Evolutionary conservation across 2,888 invertebrate genomes (phyloP).

Genomic region (Drosophila infuscata): DNA sequence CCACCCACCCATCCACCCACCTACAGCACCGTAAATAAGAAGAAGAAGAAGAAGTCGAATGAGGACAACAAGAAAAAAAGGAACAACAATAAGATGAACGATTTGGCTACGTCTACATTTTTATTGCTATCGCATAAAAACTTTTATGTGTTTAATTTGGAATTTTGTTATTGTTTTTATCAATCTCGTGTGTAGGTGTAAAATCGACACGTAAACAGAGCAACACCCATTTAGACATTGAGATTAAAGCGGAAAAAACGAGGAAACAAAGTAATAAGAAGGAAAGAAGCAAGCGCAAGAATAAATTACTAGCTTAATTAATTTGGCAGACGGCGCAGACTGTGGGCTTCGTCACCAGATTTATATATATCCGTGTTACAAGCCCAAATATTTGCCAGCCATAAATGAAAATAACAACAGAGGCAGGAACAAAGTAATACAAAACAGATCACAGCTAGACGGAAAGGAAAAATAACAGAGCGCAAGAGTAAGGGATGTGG

Average conservation of each 20-base stretch:
- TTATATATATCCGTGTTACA: constrained; percentile 61
- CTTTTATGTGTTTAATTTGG: constrained; percentile 82
- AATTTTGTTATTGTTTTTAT: constrained; percentile 82
- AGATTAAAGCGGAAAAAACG: constrained; percentile 20
- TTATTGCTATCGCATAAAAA: constrained; percentile 78
- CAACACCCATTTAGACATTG: constrained; percentile 53
- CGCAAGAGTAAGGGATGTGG: constrained; percentile 2
- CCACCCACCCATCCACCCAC: constrained; percentile 32
- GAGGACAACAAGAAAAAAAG: constrained; percentile 5
- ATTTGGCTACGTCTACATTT: constrained; percentile 69
- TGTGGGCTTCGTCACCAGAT: constrained; percentile 65
- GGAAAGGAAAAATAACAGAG: neutral
- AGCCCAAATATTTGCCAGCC: constrained; percentile 66
- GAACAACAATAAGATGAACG: constrained; percentile 22
- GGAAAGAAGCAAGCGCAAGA: constrained; percentile 23
- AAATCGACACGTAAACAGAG: constrained; percentile 69
- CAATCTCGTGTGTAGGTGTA: constrained; percentile 69
- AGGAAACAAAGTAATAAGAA: constrained; percentile 8
- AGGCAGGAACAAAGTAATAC: constrained; percentile 15
- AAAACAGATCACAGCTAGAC: constrained; percentile 1
- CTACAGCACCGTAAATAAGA: constrained; percentile 12
- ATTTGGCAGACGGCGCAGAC: constrained; percentile 63
- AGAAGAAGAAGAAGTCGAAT: constrained; percentile 7
- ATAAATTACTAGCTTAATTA: constrained; percentile 72
- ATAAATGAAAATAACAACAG: constrained; percentile 36